phyloP scores from a whole-genome alignment of 2,797 vertebrate genomes.

The Tachyglossus aculeatus region DNA sequence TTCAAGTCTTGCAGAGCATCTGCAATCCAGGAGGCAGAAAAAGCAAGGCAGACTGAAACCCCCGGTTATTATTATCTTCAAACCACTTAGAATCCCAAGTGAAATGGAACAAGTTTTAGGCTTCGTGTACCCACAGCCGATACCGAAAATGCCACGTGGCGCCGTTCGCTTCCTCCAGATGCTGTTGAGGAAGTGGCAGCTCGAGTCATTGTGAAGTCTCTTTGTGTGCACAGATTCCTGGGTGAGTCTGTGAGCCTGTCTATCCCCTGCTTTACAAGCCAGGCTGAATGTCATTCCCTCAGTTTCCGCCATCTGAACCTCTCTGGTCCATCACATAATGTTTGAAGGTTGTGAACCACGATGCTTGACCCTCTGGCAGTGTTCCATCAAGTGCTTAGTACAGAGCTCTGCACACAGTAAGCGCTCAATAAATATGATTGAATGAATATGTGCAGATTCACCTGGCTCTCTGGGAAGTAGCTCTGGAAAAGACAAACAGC shows the following conservation, averaged over 20 bases:
- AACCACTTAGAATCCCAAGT: slow-evolving; percentile 41
- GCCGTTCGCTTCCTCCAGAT: not conserved
- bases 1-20: slow-evolving; percentile 41
- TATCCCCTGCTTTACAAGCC: slow-evolving; percentile 12
- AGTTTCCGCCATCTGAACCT: slow-evolving; percentile 6
- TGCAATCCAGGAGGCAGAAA: slow-evolving; percentile 40
- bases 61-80: slow-evolving; percentile 44
- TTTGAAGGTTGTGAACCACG: not conserved
- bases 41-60: slow-evolving; percentile 4
- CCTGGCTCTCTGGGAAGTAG: slow-evolving; percentile 1
- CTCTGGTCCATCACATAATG: slow-evolving; percentile 20
- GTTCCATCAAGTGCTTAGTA: not conserved
- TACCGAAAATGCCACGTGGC: slow-evolving; percentile 7
- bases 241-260: slow-evolving; percentile 29
- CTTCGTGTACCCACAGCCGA: slow-evolving; percentile 33
- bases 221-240: slow-evolving; percentile 6
- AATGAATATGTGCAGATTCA: not conserved
- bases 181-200: slow-evolving; percentile 32
- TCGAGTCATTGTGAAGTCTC: slow-evolving; percentile 44
- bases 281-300: not conserved
- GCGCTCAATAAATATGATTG: too few species aligned
- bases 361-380: not conserved
- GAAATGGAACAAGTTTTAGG: slow-evolving; percentile 40
- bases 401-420: too few species aligned
- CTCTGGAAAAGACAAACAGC: slow-evolving; percentile 11